phyloP scores from a whole-genome alignment of 2,113 vertebrate genomes.

The Crotalus viridis region DNA sequence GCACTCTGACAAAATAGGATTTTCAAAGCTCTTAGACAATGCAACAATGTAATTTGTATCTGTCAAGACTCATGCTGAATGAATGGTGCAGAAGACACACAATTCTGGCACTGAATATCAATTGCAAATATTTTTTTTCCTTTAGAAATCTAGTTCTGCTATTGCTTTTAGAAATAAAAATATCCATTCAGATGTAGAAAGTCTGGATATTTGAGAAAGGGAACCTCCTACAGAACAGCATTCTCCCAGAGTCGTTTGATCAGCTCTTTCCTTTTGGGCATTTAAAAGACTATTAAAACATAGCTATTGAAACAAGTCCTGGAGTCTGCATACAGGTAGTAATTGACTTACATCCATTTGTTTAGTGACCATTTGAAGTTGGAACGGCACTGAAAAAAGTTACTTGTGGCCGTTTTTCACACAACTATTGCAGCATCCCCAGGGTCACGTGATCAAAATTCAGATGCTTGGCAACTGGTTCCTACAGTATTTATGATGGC shows the following conservation, averaged over 20 bases:
- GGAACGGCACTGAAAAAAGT: background rate
- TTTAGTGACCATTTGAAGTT: background rate
- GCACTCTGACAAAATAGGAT: background rate
- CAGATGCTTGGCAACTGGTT: background rate
- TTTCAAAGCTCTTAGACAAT: background rate
- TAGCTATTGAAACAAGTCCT: background rate
- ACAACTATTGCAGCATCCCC: background rate
- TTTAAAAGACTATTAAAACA: background rate
- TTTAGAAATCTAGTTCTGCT: background rate
- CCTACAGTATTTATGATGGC: background rate
- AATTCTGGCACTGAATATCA: background rate
- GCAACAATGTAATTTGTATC: background rate
- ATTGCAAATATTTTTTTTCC: background rate
- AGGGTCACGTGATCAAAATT: background rate
- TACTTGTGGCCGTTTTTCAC: background rate
- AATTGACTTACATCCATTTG: background rate
- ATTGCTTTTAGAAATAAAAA: background rate
- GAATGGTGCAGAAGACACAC: background rate
- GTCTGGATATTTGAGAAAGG: background rate
- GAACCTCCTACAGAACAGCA: background rate
- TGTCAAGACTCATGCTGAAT: background rate
- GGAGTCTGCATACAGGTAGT: background rate
- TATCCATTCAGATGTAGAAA: background rate
- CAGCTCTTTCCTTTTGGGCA: background rate
- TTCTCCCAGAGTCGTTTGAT: background rate